These are phyloP conservation scores for Hemiscyllium ocellatum DNA, from an alignment of 2,113 vertebrate species.

Conservation along the genomic window DNA sequence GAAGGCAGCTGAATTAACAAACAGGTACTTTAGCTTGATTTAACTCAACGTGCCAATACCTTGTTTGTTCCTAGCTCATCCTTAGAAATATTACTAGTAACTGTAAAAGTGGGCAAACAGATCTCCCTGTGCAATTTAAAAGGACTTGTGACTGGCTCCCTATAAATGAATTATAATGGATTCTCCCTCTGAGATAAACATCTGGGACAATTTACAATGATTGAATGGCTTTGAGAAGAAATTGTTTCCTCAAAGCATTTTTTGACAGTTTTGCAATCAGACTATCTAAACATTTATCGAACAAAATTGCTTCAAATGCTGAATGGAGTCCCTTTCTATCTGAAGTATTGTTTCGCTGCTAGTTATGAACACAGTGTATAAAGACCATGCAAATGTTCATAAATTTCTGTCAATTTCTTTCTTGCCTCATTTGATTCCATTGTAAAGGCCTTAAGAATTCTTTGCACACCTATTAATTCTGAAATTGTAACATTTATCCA, in stretches of 20 bases:
- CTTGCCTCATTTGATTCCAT: background rate
- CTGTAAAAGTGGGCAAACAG: background rate
- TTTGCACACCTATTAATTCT: constrained; percentile 34
- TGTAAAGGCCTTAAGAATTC: constrained; percentile 26
- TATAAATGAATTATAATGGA: background rate
- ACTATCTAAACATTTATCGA: background rate
- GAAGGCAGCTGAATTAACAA: background rate
- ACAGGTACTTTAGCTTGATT: background rate
- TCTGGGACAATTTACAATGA: background rate
- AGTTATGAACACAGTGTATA: background rate
- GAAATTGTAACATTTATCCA: constrained; percentile 14
- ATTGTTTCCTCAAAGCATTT: background rate
- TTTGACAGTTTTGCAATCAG: constrained; percentile 28
- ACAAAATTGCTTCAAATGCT: background rate
- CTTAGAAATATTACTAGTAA: background rate
- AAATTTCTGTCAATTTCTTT: background rate
- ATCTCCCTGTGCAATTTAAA: background rate
- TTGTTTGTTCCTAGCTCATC: background rate
- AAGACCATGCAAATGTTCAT: background rate
- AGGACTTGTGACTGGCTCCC: background rate
- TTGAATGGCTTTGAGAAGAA: background rate
- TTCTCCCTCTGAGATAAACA: background rate
- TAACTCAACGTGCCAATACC: background rate
- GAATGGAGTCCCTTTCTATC: background rate
- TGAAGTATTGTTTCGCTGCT: background rate